Base-by-base conservation (phyloP, 2,888 invertebrate species). In the Aporophyla nigra region DNA sequence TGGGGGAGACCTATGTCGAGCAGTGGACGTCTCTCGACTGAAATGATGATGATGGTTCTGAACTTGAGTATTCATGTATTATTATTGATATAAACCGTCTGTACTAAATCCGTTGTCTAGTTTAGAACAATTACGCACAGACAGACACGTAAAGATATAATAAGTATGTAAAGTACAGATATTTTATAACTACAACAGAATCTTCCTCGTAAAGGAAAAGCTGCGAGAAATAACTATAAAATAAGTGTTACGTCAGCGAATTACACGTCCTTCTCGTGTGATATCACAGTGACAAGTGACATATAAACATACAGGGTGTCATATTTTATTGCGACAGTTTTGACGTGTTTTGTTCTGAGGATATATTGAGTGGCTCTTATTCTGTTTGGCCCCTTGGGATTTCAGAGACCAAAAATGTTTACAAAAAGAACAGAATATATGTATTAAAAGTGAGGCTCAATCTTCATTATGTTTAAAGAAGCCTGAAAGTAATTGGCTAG, bases 271-370 rank as follows among this genome's bases (percentile, higher is more conserved):
- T 69, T 21, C 49, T 43, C 10, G 7, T 58, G 71, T 70, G 80
- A 66, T 71, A 71, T 69, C 19, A 62, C 56, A 12, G 27, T 56
- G 80, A 80, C 74, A 80, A 83, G 73, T 74, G 76, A 84, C 76
- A 75, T 43, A 12, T 43, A 75, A 73, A 75, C 75, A 63, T 73
- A 73, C 73, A 73, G 43, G 69, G 16, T 84, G 74, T 76, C 74
- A 72, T 74, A 84, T 83, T 65, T 78, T 76, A 80, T 71, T 68
- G 51, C 40, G 80, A 80, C 65, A 80, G 12, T 66, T 76, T 53
- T 76, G 83, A 73, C 49, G 19, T 54, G 65, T 73, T 74, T 82
- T 71, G 68, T 78, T 74, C 61, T 58, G 40, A 56, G 27, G 58
- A 58, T 53, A 65, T 76, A 70, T 75, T 83, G 83, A 73, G 56